Evolutionary conservation across 2,113 vertebrate species (phyloP), one percentile per base, ranked within the genome.

Genomic region (Otus sunia): DNA sequence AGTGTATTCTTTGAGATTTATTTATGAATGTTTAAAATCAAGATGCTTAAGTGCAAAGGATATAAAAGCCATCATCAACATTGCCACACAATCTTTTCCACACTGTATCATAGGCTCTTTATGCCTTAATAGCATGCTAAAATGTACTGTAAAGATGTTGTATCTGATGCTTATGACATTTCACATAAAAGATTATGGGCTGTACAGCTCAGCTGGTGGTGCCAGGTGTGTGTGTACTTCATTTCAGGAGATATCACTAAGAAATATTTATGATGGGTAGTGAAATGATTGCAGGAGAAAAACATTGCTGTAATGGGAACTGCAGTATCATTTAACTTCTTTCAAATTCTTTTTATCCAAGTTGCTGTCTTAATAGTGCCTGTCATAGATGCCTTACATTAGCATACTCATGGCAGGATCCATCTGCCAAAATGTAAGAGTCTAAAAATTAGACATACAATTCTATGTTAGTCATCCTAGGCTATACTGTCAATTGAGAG

Each of bases 221-320:
- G 3, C 30, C 68, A 84, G 68, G 75, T 93, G 60, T 32, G 29
- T 39, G 39, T 88, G 60, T 27, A 49, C 56, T 92, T 86, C 17
- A 53, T 74, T 92, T 96, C 68, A 77, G 52, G 36, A 92, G 60
- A 43, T 72, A 92, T 91, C 79, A 89, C 43, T 91, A 64, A 62
- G 56, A 96, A 93, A 86, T 91, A 87, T 60, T 92, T 92, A 83
- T 94, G 82, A 50, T 12, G 20, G 34, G 9, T 81, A 77, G 39
- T 47, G 55, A 86, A 94, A 93, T 43, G 52, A 68, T 64, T 67
- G 23, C 9, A 4, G 29, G 68, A 90, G 56, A 71, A 88, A 86
- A 86, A 27, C 37, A 71, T 39, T 86, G 50, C 11, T 94, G 10
- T 81, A 92, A 81, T 72, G 64, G 76, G 67, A 94, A 66, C n/a